These are phyloP conservation scores for Cantharis nigra DNA, from an alignment of 2,888 invertebrate genomes.

Conservation along the genomic window DNA sequence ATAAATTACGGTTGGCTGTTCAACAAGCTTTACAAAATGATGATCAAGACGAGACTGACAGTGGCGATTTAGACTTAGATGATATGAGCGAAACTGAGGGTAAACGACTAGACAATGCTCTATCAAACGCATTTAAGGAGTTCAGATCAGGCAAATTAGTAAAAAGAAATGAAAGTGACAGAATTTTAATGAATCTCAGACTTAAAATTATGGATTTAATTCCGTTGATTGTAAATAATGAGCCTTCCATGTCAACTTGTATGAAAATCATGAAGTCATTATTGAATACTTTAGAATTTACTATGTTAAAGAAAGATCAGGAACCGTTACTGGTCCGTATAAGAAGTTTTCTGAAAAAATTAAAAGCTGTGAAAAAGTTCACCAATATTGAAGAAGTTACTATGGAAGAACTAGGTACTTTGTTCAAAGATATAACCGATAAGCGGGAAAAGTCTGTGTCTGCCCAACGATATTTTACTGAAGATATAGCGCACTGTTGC, in stretches of 20 bases:
- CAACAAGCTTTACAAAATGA: conserved; percentile 67
- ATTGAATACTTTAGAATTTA: conserved; percentile 70
- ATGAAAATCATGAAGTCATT: conserved; percentile 73
- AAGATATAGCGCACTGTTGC: conserved; percentile 66
- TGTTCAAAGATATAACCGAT: conserved; percentile 63
- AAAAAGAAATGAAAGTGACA: conserved; percentile 66
- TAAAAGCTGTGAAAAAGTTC: conserved; percentile 66
- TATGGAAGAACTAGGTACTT: conserved; percentile 59
- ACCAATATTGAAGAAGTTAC: conserved; percentile 61
- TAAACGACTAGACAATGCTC: conserved; percentile 67
- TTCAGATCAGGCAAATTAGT: conserved; percentile 57
- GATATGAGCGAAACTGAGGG: conserved; percentile 79
- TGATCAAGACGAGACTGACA: conserved; percentile 64
- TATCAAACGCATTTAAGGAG: conserved; percentile 75
- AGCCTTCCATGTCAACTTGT: conserved; percentile 69
- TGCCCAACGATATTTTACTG: conserved; percentile 68
- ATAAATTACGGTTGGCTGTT: conserved; percentile 72
- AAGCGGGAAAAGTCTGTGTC: conserved; percentile 68
- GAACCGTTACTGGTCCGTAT: conserved; percentile 68
- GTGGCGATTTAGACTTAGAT: conserved; percentile 74
- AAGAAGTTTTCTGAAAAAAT: conserved; percentile 64
- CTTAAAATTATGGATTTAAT: conserved; percentile 76
- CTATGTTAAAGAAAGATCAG: conserved; percentile 70
- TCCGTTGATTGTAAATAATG: conserved; percentile 73
- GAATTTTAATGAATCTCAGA: conserved; percentile 72